Conservation (phyloP, 1,140 invertebrate genomes). For the Ceratina australensis region DNA sequence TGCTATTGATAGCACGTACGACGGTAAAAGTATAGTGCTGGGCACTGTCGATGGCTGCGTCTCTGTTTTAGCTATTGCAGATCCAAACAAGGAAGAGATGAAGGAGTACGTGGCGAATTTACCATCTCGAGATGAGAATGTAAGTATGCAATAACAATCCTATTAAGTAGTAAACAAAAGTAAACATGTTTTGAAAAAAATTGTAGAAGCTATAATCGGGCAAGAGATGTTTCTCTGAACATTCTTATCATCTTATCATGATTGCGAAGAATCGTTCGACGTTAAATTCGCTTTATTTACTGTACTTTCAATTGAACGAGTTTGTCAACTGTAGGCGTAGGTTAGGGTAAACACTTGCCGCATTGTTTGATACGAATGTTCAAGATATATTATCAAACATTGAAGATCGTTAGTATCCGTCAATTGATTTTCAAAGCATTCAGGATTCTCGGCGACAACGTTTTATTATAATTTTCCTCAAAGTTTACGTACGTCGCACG, state of each 20-base stretch:
- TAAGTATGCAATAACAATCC: conserved; percentile 63
- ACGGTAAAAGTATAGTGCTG: conserved; percentile 90
- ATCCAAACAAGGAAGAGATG: conserved; percentile 84
- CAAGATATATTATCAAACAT: not conserved
- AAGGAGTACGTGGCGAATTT: conserved; percentile 84
- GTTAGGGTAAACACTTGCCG: conserved; percentile 44
- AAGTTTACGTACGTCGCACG: conserved; percentile 4
- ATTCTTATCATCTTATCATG: no score
- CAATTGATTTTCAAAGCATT: not conserved
- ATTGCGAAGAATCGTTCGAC: no score
- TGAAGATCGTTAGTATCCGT: not conserved
- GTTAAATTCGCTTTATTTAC: no score
- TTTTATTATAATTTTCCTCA: not conserved
- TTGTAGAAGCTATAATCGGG: not conserved
- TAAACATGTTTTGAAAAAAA: not conserved
- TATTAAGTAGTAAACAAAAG: conserved; percentile 7
- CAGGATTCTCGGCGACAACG: conserved; percentile 1
- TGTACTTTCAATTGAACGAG: not conserved
- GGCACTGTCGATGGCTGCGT: conserved; percentile 96
- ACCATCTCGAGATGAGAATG: conserved; percentile 87
- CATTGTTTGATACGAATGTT: not conserved
- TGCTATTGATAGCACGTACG: conserved; percentile 89
- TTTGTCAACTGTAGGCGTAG: conserved; percentile 34
- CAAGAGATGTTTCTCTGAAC: no score
- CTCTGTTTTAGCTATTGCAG: conserved; percentile 93